A percentile compares a stretch with the other conserved stretches of the same genome.
phyloP scores from a whole-genome alignment of 2,797 vertebrate genomes.

The Enoplosus armatus region DNA sequence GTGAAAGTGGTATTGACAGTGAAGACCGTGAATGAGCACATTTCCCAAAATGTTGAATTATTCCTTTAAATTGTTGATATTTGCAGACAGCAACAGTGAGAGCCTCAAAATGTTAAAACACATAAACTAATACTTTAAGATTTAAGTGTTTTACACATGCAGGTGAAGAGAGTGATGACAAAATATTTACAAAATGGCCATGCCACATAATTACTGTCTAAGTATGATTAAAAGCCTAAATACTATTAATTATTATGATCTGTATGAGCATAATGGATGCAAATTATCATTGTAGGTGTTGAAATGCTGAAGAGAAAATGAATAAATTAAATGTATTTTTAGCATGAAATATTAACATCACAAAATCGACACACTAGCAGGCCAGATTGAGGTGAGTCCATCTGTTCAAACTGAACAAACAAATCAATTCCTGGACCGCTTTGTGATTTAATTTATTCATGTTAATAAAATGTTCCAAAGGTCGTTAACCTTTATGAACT shows the following conservation, averaged over 20 bases:
- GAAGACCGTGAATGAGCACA: neutral
- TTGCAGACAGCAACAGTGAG: neutral
- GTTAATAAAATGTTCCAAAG: constrained; percentile 23
- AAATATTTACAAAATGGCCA: constrained; percentile 10
- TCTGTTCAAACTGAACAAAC: constrained; percentile 23
- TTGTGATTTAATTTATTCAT: neutral
- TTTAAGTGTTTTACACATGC: neutral
- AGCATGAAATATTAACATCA: constrained; percentile 18
- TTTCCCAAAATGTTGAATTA: neutral
- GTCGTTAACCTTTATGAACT: constrained; percentile 13
- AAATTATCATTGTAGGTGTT: constrained; percentile 21
- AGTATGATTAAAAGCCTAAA: constrained; percentile 1
- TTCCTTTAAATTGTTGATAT: neutral
- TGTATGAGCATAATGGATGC: neutral
- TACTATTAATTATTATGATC: constrained; percentile 14
- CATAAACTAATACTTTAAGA: neutral
- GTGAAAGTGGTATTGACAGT: neutral
- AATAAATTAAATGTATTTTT: neutral
- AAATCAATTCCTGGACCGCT: constrained; percentile 18
- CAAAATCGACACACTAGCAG: constrained; percentile 2
- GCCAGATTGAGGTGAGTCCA: neutral
- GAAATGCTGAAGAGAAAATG: neutral
- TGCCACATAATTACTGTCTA: neutral
- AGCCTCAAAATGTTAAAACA: neutral
- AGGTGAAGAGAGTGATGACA: neutral